These are phyloP conservation scores for Stenoptilia bipunctidactyla DNA, from an alignment of 2,888 invertebrate genomes.

Conservation along the genomic window DNA sequence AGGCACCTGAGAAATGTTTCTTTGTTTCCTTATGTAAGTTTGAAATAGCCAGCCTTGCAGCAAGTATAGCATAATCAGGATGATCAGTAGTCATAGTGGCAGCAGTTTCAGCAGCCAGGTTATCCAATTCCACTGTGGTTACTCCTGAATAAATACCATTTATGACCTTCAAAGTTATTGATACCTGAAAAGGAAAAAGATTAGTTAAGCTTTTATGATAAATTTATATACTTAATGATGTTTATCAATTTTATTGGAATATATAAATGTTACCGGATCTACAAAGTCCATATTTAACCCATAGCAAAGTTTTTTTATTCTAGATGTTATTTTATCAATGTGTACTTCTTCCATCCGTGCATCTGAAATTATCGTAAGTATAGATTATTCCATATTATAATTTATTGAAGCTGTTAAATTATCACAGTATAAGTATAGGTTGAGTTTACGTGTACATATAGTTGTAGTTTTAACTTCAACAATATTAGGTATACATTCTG, in stretches of 20 bases:
- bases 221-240: too few relatives aligned
- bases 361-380: slow-evolving; percentile 61
- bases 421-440: too few relatives aligned
- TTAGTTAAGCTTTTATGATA: too few relatives aligned
- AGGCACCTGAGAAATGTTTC: slow-evolving; percentile 93
- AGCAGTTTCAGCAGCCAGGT: slow-evolving; percentile 98
- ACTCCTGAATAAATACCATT: slow-evolving; percentile 96
- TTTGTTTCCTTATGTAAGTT: slow-evolving; percentile 99
- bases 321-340: slow-evolving; percentile 97
- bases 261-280: slow-evolving; percentile 89
- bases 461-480: too few relatives aligned
- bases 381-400: too few relatives aligned
- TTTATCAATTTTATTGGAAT: too few relatives aligned
- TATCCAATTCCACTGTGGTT: slow-evolving; percentile 96
- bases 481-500: too few relatives aligned
- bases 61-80: slow-evolving; percentile 94
- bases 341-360: slow-evolving; percentile 93
- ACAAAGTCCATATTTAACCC: slow-evolving; percentile 96
- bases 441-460: too few relatives aligned
- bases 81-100: slow-evolving; percentile 98
- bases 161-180: slow-evolving; percentile 92
- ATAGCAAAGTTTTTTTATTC: slow-evolving; percentile 95
- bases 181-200: slow-evolving; percentile 69
- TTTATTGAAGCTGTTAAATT: too few relatives aligned
- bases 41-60: slow-evolving; percentile 93